A percentile compares a stretch with the other conserved stretches of the same genome.
phyloP scores from a whole-genome alignment of 2,113 vertebrate genomes.

The Strigops habroptila region DNA sequence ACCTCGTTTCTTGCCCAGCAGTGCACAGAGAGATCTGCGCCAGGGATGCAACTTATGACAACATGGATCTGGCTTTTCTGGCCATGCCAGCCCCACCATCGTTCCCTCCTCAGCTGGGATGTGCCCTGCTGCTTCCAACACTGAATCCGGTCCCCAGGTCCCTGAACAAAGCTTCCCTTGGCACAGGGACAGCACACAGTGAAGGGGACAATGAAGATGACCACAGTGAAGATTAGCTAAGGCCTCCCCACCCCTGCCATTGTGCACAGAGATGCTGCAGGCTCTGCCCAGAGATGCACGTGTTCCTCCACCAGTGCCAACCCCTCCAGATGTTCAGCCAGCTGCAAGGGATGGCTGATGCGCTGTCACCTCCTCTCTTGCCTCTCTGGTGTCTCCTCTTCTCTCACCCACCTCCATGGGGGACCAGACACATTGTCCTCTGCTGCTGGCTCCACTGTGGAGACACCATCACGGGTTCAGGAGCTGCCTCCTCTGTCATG shows the following conservation, averaged over 20 bases:
- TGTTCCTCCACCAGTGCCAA: background rate
- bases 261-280: background rate
- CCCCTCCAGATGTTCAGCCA: background rate
- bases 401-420: background rate
- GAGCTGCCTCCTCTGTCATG: background rate
- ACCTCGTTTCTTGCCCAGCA: background rate
- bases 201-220: background rate
- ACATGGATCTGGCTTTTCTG: background rate
- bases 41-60: background rate
- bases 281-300: background rate
- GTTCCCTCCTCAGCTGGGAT: background rate
- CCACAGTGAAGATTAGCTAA: background rate
- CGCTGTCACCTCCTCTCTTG: background rate
- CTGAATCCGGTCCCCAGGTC: background rate
- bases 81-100: rapidly evolving
- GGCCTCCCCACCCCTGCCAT: background rate
- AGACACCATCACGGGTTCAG: rapidly evolving
- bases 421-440: background rate
- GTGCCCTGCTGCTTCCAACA: background rate
- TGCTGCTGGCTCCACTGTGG: background rate
- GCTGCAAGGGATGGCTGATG: background rate
- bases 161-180: background rate
- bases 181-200: background rate
- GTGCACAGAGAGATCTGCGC: background rate
- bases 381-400: background rate